A percentile compares a stretch with the other conserved stretches of the same genome.
phyloP scores from a whole-genome alignment of 2,797 vertebrate genomes.

The Erithacus rubecula region DNA sequence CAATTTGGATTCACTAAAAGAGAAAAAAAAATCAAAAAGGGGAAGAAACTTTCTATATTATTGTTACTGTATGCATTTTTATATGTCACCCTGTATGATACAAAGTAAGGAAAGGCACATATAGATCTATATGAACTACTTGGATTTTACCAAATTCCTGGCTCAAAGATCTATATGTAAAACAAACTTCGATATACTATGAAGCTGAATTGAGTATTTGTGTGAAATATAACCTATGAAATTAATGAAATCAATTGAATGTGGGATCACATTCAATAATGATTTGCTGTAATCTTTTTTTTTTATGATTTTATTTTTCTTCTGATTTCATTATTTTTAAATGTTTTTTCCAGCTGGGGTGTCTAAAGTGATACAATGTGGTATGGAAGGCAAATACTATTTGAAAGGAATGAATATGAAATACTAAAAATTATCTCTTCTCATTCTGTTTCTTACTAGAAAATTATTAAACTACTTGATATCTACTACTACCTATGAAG shows the following conservation, averaged over 20 bases:
- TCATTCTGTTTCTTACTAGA: not conserved
- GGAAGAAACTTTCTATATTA: rapidly evolving
- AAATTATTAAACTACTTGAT: not conserved
- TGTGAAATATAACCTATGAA: not conserved
- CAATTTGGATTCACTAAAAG: not conserved
- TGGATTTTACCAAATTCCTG: not conserved
- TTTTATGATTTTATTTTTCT: not conserved
- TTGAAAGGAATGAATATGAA: not conserved
- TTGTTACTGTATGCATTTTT: not conserved
- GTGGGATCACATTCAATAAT: not conserved
- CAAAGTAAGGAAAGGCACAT: not conserved
- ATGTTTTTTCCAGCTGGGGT: not conserved
- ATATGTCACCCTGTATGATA: not conserved
- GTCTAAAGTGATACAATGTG: not conserved
- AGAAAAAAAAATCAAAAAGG: not conserved
- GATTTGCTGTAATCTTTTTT: not conserved
- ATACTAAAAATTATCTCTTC: not conserved
- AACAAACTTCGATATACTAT: not conserved
- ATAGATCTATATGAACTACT: not conserved
- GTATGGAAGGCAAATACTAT: not conserved
- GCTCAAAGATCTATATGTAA: not conserved
- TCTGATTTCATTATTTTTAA: not conserved
- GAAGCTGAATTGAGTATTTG: not conserved
- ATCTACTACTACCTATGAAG: not conserved
- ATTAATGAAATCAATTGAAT: not conserved